Evolutionary conservation across 37 sponge, comb jelly and placozoan species (phyloP).

Genomic region (Amphimedon queenslandica): DNA sequence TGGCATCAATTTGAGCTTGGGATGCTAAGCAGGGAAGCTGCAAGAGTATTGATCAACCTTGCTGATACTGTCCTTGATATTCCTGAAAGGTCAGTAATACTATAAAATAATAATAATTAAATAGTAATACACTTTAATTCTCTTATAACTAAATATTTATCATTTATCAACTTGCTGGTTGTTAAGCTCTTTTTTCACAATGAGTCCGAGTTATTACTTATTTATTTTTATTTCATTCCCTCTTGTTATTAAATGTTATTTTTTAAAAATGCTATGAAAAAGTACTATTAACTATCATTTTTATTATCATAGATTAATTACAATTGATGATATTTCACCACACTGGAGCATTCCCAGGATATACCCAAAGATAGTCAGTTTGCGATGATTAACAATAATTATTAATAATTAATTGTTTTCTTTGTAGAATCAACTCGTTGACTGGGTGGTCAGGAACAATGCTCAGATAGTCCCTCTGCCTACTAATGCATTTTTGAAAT

Average conservation of each 20-base stretch:
- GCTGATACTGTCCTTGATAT: slow-evolving; percentile 78
- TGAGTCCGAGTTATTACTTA: too few species aligned
- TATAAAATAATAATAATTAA: not conserved
- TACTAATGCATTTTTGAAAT: slow-evolving; percentile 8
- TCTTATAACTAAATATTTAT: too few species aligned
- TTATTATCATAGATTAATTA: slow-evolving; percentile 52
- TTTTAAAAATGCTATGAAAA: too few species aligned
- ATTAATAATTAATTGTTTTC: not conserved
- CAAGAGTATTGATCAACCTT: slow-evolving; percentile 58
- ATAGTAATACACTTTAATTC: too few species aligned
- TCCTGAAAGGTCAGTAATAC: slow-evolving; percentile 42
- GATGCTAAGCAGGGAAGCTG: slow-evolving; percentile 79
- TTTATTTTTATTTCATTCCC: too few species aligned
- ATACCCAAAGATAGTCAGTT: not conserved
- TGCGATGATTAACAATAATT: not conserved
- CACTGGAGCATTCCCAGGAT: slow-evolving; percentile 69
- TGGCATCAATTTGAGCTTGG: slow-evolving; percentile 95
- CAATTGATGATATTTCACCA: slow-evolving; percentile 65
- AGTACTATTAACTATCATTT: not conserved
- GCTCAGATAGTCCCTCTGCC: slow-evolving; percentile 26
- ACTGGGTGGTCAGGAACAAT: slow-evolving; percentile 2
- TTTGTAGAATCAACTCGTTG: not conserved
- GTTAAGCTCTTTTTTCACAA: too few species aligned
- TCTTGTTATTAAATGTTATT: too few species aligned
- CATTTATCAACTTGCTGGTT: too few species aligned